Base-by-base conservation (phyloP, 1,140 invertebrate genomes). In the Drosophila nigromelanica region DNA sequence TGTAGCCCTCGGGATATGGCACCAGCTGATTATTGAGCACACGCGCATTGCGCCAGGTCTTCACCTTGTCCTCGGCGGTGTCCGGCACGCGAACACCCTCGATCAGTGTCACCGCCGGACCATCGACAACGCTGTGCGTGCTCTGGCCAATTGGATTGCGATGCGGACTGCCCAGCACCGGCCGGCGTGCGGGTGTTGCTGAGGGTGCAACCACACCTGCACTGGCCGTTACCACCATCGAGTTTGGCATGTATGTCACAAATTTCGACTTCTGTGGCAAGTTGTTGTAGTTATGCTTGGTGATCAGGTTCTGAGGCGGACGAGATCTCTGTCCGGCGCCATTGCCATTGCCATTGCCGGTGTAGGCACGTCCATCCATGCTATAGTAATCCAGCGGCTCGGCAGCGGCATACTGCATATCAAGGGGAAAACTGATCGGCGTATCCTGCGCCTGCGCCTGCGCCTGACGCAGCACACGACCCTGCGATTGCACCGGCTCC, bases 1-100 rank as follows among this genome's bases (percentile, higher is more conserved):
- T 94, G 67, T 95, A 95, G 11, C 94, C 95, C 75, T 94, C 93
- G 47, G 95, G 94, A 79, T 95, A 95, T 48, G 95, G 94, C 24
- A 96, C 92, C 59, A 97, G 83, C 90, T 96, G 94, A 45, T 96
- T 95, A 78, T 97, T 97, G 24, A 97, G 96, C 1, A 98, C 96
- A 63, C 96, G 92, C 0, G 96, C 96, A 92, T 97, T 97, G 51
- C 97, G 93, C 96, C 96, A 98, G 2, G 94, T 95, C 81, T 96
- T 95, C 10, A 93, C 90, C 61, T 95, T 95, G 78, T 97, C 96
- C 47, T 94, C 94, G 47, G 96, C 96, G 59, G 97, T 96, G 76
- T 98, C 96, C 0, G 96, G 96, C 15, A 97, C 94, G 58, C 96
- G 93, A 1, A 96, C 93, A 0, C 97, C 97, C 58, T 96, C 95